Evolutionary conservation across 2,888 invertebrate species (phyloP).

Genomic region (Spisula subtruncata): DNA sequence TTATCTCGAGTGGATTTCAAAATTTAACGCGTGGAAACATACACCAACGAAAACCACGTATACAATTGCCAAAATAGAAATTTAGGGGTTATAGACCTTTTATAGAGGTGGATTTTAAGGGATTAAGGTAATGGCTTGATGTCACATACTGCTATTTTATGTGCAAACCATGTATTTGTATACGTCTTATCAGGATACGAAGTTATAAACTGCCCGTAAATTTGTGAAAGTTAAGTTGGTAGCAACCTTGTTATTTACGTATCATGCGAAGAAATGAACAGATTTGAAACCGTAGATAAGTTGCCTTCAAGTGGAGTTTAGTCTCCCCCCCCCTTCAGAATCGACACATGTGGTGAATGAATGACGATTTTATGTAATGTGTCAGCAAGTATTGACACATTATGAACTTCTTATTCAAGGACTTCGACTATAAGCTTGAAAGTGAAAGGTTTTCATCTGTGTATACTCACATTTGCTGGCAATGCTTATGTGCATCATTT

Average conservation of each 20-base stretch:
- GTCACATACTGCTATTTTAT: slow-evolving; percentile 36
- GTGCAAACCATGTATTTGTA: slow-evolving; percentile 34
- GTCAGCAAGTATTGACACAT: background rate
- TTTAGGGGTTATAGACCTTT: slow-evolving; percentile 22
- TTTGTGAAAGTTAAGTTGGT: slow-evolving; percentile 32
- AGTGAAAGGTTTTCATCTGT: no score
- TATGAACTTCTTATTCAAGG: background rate
- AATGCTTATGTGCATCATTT: no score
- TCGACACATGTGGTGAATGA: slow-evolving; percentile 6
- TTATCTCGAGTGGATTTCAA: slow-evolving; percentile 54
- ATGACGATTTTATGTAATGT: background rate
- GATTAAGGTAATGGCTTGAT: slow-evolving; percentile 43
- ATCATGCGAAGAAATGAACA: background rate
- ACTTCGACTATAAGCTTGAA: no score
- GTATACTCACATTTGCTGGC: no score
- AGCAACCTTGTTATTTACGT: slow-evolving; percentile 30
- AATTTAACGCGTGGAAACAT: slow-evolving; percentile 30
- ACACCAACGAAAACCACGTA: background rate
- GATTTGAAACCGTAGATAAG: slow-evolving; percentile 23
- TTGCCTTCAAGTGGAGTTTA: background rate
- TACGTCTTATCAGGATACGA: slow-evolving; percentile 26
- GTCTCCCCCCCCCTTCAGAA: background rate
- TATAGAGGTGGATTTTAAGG: slow-evolving; percentile 40
- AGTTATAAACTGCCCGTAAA: slow-evolving; percentile 40
- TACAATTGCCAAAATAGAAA: slow-evolving; percentile 37